phyloP scores from a whole-genome alignment of 2,888 invertebrate species.

The Aleiodes alternator region DNA sequence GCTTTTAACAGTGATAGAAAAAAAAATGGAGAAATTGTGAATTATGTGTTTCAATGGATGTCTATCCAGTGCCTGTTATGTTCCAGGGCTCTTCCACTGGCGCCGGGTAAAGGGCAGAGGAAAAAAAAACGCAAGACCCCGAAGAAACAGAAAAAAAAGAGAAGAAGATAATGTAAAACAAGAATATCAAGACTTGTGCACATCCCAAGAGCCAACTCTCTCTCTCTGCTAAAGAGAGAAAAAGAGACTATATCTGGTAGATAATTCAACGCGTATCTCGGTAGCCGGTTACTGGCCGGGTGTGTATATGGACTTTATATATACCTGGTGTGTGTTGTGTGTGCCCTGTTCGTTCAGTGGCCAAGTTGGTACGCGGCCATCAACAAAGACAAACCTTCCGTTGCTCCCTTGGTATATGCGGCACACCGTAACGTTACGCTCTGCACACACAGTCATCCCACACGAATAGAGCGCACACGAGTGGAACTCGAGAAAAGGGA shows the following conservation, averaged over 20 bases:
- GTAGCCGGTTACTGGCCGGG: conserved; percentile 67
- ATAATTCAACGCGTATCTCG: conserved; percentile 75
- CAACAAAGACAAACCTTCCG: conserved; percentile 72
- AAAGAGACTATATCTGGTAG: conserved; percentile 63
- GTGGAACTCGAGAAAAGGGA: conserved; percentile 38
- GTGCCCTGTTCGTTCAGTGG: conserved; percentile 35
- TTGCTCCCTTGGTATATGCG: conserved; percentile 57
- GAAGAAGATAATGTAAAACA: conserved; percentile 33
- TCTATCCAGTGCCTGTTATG: not conserved
- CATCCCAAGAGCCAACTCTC: conserved; percentile 57
- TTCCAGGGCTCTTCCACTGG: conserved; percentile 35
- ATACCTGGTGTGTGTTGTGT: not conserved
- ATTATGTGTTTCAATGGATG: not conserved
- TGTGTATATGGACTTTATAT: conserved; percentile 52
- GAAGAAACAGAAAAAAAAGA: conserved; percentile 31
- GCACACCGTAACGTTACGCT: conserved; percentile 68
- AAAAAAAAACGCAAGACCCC: conserved; percentile 33
- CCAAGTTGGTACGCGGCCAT: conserved; percentile 69
- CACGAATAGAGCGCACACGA: conserved; percentile 40
- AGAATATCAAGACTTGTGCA: conserved; percentile 14
- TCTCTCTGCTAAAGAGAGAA: conserved; percentile 49
- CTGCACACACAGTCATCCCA: conserved; percentile 66
- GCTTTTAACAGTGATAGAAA: too few relatives aligned
- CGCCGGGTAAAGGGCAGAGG: conserved; percentile 49
- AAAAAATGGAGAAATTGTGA: not conserved